phyloP scores from a whole-genome alignment of 2,888 invertebrate genomes.

The Zeuzera pyrina region DNA sequence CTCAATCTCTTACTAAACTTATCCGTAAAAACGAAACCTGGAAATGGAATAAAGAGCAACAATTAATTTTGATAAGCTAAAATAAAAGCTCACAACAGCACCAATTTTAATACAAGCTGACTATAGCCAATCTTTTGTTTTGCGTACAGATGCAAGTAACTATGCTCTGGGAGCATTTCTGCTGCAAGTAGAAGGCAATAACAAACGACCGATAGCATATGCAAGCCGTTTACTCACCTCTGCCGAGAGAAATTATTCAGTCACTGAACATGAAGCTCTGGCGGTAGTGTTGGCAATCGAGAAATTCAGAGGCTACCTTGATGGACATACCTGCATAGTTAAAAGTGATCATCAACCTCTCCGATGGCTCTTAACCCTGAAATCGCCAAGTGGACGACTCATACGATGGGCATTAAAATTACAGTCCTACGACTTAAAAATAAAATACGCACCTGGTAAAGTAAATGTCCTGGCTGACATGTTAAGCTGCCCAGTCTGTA shows the following conservation, averaged over 20 bases:
- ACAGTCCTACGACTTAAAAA: slow-evolving; percentile 29
- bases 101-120: slow-evolving; percentile 16
- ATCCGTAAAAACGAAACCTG: no score
- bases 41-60: slow-evolving; percentile 4
- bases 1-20: no score
- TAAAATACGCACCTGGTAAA: no score
- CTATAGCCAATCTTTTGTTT: no score
- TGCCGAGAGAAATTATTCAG: slow-evolving; percentile 38
- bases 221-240: no score
- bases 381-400: slow-evolving; percentile 40
- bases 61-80: slow-evolving; percentile 13
- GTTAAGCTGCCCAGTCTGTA: slow-evolving; percentile 21
- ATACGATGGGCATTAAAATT: slow-evolving; percentile 43
- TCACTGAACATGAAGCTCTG: slow-evolving; percentile 45
- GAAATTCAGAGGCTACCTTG: slow-evolving; percentile 23
- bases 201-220: slow-evolving; percentile 27
- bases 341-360: slow-evolving; percentile 50
- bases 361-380: slow-evolving; percentile 38
- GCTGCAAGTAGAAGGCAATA: slow-evolving; percentile 18
- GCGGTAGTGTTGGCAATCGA: no score
- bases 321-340: slow-evolving; percentile 33
- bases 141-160: slow-evolving; percentile 26
- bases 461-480: slow-evolving; percentile 35
- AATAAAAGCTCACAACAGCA: slow-evolving; percentile 11
- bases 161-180: slow-evolving; percentile 24